Evolutionary conservation across 2,888 invertebrate genomes (phyloP), one percentile per base, ranked within the genome.

Genomic region (Eupithecia subumbrata): DNA sequence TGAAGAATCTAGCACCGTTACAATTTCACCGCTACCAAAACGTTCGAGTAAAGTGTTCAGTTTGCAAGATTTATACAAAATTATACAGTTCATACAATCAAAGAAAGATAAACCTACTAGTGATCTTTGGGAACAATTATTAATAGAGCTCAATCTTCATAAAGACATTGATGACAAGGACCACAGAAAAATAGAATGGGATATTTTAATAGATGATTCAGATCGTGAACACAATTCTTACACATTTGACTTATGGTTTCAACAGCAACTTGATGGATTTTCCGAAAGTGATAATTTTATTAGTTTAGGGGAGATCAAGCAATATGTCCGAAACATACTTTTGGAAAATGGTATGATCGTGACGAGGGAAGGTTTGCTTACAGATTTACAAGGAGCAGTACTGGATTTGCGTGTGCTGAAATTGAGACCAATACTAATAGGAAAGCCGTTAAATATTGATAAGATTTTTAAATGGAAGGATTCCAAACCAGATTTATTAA

Each of bases 371-470:
- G 91, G 89, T 30, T 71, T 82, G 0, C 76, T 89, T 22, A 79
- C 78, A 16, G 87, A 90, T 80, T 77, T 82, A 2, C 75, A 84
- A 2, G 91, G 91, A 11, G 78, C 81, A 34, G 68, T 78, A 9
- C 78, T 89, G 14, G 82, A 87, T 66, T 77, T 85, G 0, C 69
- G 80, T 0, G 86, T 90, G 74, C 76, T 93, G 16, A 83, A 84
- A 73, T 75, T 93, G 1, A 84, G 87, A 12, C 90, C 90, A 1
- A 83, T 92, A 63, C 76, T 91, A 0, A 84, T 93, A 34, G 90
- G 91, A 0, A 84, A 87, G 63, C 81, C 66, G n/a, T 37, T 67
- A n/a, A 67, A 40, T n/a, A 37, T 67, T 37, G 37, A 11, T 9
- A n/a, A 40, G 16, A 67, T 67, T 5, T 67, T 67, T 12, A 40